Evolutionary conservation across 2,113 vertebrate species (phyloP).

Genomic region (Laterallus jamaicensis): DNA sequence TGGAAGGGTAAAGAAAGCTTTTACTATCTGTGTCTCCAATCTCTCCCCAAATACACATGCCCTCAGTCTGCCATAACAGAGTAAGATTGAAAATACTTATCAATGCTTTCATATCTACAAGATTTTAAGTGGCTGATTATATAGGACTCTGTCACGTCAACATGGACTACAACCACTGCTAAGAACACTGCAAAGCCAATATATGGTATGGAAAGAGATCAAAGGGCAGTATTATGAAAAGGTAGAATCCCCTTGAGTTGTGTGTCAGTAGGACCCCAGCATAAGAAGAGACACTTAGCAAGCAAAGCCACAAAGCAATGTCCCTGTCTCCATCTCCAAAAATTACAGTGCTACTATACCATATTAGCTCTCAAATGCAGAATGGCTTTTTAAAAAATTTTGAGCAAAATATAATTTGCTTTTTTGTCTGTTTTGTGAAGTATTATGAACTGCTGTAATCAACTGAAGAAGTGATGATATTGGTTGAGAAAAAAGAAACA

Average conservation of each 20-base stretch:
- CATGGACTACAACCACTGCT: neutral
- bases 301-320: neutral
- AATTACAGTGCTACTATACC: neutral
- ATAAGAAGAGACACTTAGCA: neutral
- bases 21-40: fast-evolving
- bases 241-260: neutral
- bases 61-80: neutral
- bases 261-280: neutral
- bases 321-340: neutral
- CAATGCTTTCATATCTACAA: neutral
- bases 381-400: neutral
- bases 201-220: neutral
- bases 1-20: neutral
- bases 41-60: neutral
- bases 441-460: neutral
- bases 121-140: neutral
- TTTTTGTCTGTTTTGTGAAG: neutral
- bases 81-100: neutral
- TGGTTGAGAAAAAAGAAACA: neutral
- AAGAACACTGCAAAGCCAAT: neutral
- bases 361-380: neutral
- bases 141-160: neutral
- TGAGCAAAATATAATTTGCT: neutral
- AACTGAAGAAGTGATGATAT: neutral
- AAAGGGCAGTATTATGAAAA: neutral